Conservation (phyloP, 2,113 vertebrate genomes). For the Mus pahari region DNA sequence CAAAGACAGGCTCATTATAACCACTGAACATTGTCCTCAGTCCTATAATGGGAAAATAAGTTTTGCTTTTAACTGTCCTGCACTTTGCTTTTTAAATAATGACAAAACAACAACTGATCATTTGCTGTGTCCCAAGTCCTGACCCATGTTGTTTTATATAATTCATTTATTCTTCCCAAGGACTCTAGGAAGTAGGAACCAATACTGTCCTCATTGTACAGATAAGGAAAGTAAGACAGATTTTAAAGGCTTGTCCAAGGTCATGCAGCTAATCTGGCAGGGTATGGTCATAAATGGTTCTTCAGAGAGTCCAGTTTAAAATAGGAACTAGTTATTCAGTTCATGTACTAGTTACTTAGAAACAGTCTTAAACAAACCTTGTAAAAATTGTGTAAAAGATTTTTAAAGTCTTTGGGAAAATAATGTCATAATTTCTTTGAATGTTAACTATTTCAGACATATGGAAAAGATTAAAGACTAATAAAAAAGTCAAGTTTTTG, state of each 20-base stretch:
- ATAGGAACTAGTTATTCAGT: neutral
- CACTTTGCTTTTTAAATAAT: constrained; percentile 40
- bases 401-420: neutral
- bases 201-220: neutral
- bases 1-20: constrained; percentile 19
- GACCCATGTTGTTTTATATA: neutral
- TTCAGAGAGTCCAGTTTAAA: neutral
- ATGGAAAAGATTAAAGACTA: constrained; percentile 9
- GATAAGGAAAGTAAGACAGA: neutral
- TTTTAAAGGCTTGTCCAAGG: neutral
- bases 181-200: neutral
- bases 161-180: neutral
- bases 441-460: constrained; percentile 40
- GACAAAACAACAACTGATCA: constrained; percentile 18
- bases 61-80: constrained; percentile 30
- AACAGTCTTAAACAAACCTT: neutral
- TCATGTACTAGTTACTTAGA: neutral
- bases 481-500: neutral
- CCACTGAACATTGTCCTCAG: neutral
- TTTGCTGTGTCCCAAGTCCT: neutral
- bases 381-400: constrained; percentile 8
- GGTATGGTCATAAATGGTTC: neutral
- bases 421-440: neutral
- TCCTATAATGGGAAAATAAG: constrained; percentile 5
- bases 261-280: neutral